Evolutionary conservation across 2,888 invertebrate species (phyloP), one percentile per base, ranked within the genome.

Genomic region (Gnatocerus cornutus): DNA sequence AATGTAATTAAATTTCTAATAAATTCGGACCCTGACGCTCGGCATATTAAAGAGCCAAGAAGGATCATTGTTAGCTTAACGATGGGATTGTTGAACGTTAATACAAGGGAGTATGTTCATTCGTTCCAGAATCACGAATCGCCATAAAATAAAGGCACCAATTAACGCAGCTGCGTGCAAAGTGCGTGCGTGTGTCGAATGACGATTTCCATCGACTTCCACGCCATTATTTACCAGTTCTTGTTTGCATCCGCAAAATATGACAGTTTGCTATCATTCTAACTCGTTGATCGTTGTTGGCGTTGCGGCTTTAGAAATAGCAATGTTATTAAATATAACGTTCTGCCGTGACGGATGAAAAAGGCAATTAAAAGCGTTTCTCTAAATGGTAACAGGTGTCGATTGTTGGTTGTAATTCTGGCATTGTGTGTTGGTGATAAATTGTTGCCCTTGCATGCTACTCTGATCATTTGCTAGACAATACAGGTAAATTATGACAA

Each of bases 141-240:
- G 75, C 76, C 73, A 78, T 77, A 79, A 79, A 79, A 78, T 79
- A 80, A 79, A 80, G 77, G 77, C 75, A 74, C 74, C 77, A 80
- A 80, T 80, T 79, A 80, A 80, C 77, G 77, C 79, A 79, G 80
- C 79, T 80, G 80, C 76, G 79, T 77, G 76, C 76, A 74, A 76
- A 77, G 72, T 78, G 58, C 45, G 74, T 74, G 75, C 79, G 79
- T 78, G 80, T 76, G 74, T 73, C 75, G 79, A 80, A 80, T 80
- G 73, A 67, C 74, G 77, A 80, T 80, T 74, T 70, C 62, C 37
- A 13, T 10, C 58, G 56, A 64, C 65, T 70, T 16, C 37, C 65
- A 43, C 52, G 67, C 41, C 29, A 59, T 59, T 59, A 67, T 67
- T 67, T 59, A 67, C 58, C 53, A 33, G 33, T 45, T 45, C 55